Evolutionary conservation across 1,140 invertebrate genomes (phyloP).

Genomic region (Archegozetes longisetosus): DNA sequence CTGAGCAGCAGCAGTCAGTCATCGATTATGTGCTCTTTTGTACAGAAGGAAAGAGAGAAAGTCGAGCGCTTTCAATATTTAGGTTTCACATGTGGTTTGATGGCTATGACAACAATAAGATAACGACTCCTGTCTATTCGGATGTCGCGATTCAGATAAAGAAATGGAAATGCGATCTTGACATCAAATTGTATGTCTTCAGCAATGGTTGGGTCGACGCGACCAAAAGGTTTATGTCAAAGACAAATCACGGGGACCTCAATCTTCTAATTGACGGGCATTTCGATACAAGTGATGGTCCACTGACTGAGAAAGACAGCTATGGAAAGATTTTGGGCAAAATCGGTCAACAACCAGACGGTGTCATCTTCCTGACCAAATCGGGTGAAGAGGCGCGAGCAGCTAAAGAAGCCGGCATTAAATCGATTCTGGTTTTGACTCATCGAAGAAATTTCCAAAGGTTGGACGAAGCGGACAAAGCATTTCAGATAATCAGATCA

Average conservation of each 20-base stretch:
- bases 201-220: slow-evolving; percentile 17
- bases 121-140: slow-evolving; percentile 15
- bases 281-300: slow-evolving; percentile 12
- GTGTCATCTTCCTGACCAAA: slow-evolving; percentile 15
- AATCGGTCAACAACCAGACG: slow-evolving; percentile 1
- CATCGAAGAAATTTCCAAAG: slow-evolving; percentile 11
- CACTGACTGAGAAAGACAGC: slow-evolving; percentile 5
- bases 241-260: slow-evolving; percentile 16
- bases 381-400: slow-evolving; percentile 2
- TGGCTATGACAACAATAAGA: slow-evolving; percentile 1
- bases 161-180: slow-evolving; percentile 9
- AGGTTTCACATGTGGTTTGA: slow-evolving; percentile 15
- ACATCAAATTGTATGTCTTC: slow-evolving; percentile 15
- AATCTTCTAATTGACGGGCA: slow-evolving; percentile 14
- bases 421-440: slow-evolving; percentile 3
- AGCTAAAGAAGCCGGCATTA: slow-evolving; percentile 1
- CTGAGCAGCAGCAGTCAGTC: neutral
- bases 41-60: neutral
- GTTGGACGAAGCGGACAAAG: slow-evolving; percentile 1
- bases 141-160: slow-evolving; percentile 15
- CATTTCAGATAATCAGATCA: neutral
- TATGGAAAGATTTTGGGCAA: neutral
- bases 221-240: slow-evolving; percentile 9
- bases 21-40: slow-evolving; percentile 1
- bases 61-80: slow-evolving; percentile 1